Conservation (phyloP, 1,140 invertebrate species). For the Drosophila ohnishii region DNA sequence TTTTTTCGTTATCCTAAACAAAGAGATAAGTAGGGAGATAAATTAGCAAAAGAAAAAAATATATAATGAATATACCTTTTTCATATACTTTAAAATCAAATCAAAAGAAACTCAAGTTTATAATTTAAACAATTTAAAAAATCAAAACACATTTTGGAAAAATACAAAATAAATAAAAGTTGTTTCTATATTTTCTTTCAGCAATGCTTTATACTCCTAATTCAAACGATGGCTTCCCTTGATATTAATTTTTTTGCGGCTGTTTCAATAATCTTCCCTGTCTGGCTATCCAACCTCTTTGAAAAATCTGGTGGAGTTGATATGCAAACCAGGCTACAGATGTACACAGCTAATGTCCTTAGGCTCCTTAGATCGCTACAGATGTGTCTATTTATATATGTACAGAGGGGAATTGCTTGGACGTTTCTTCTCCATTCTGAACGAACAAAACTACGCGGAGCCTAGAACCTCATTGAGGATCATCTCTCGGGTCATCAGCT, state of each 20-base stretch:
- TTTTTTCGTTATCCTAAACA: too few relatives aligned
- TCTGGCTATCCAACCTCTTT: slow-evolving; percentile 4
- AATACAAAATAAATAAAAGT: neutral
- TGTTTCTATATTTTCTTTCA: neutral
- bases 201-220: slow-evolving; percentile 1
- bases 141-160: neutral
- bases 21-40: neutral
- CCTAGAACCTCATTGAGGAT: slow-evolving; percentile 75
- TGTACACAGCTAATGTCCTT: slow-evolving; percentile 53
- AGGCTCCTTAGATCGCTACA: slow-evolving; percentile 52
- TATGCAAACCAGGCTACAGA: slow-evolving; percentile 35
- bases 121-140: neutral
- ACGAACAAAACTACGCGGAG: slow-evolving; percentile 58
- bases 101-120: neutral
- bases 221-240: neutral
- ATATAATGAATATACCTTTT: neutral
- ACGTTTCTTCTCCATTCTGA: slow-evolving; percentile 4
- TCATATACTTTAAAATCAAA: neutral
- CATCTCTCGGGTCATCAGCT: slow-evolving; percentile 75
- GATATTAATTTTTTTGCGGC: slow-evolving; percentile 15
- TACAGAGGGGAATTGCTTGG: slow-evolving; percentile 51
- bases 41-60: neutral
- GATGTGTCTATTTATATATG: slow-evolving; percentile 71
- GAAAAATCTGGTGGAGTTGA: slow-evolving; percentile 4
- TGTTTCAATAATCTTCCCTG: slow-evolving; percentile 13